phyloP scores from a whole-genome alignment of 2,113 vertebrate species.

The Barbus barbus region DNA sequence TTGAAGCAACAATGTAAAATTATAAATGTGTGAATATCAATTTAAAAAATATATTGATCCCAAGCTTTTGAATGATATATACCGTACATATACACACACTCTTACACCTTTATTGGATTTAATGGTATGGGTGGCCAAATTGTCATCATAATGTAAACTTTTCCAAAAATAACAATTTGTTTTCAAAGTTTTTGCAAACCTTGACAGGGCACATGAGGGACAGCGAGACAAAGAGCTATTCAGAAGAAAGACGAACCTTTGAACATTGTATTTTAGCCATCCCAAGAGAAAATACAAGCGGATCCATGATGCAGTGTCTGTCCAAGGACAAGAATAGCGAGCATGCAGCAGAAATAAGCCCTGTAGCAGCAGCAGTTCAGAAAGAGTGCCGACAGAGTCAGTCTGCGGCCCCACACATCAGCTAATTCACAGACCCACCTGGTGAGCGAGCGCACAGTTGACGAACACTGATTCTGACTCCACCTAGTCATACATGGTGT shows the following conservation, averaged over 20 bases:
- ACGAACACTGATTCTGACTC: slow-evolving; percentile 14
- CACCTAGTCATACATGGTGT: not conserved
- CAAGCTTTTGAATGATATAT: too few species aligned
- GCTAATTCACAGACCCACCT: slow-evolving; percentile 20
- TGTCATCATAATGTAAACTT: not conserved
- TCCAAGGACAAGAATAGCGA: slow-evolving; percentile 29
- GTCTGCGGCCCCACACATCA: not conserved
- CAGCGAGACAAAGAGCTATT: slow-evolving; percentile 2
- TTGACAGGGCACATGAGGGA: not conserved
- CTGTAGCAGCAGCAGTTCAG: not conserved
- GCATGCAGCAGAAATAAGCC: slow-evolving; percentile 5
- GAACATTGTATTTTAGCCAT: slow-evolving; percentile 29
- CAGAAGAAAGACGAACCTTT: slow-evolving; percentile 8
- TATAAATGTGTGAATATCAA: too few species aligned
- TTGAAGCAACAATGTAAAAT: too few species aligned
- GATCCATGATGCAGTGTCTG: slow-evolving; percentile 27
- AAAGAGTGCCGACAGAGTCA: slow-evolving; percentile 32
- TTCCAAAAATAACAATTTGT: not conserved
- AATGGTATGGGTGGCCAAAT: not conserved
- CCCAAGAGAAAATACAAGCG: slow-evolving; percentile 26
- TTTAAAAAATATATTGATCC: too few species aligned
- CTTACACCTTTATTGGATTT: not conserved
- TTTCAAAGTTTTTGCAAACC: slow-evolving; percentile 1
- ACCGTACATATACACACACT: not conserved
- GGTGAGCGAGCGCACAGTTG: not conserved